A percentile compares a stretch with the other conserved stretches of the same genome.
Evolutionary conservation across 2,888 invertebrate genomes (phyloP).

Genomic region (Monoplex corrugatus): DNA sequence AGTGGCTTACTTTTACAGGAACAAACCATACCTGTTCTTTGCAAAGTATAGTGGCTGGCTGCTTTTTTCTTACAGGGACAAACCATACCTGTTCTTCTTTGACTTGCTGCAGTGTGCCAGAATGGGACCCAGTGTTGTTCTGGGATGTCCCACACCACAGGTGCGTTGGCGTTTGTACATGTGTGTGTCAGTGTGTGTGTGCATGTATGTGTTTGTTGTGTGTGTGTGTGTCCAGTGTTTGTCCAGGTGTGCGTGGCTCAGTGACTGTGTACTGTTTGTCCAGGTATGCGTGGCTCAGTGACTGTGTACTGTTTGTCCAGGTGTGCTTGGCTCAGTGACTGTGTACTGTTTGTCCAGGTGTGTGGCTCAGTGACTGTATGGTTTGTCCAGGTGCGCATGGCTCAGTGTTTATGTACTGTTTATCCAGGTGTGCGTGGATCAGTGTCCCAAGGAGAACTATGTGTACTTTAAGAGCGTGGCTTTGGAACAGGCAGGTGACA

Average conservation of each 20-base stretch:
- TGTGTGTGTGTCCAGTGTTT: too few species aligned
- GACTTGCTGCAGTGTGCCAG: slow-evolving; percentile 88
- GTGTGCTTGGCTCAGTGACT: not conserved
- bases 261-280: not conserved
- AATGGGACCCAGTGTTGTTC: slow-evolving; percentile 86
- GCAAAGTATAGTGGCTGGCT: too few species aligned
- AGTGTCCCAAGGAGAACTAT: slow-evolving; percentile 85
- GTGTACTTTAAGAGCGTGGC: slow-evolving; percentile 59
- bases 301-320: too few species aligned
- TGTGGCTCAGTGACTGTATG: too few species aligned
- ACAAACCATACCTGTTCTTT: too few species aligned
- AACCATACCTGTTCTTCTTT: slow-evolving; percentile 86
- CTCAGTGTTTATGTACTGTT: not conserved
- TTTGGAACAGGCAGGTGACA: slow-evolving; percentile 57
- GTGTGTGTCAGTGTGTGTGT: not conserved
- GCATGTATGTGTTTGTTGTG: too few species aligned
- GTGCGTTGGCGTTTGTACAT: slow-evolving; percentile 80
- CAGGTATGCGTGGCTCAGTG: too few species aligned
- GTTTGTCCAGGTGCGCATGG: not conserved
- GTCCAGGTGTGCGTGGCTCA: not conserved
- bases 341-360: not conserved
- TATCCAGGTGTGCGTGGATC: slow-evolving; percentile 85
- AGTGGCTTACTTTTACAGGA: too few species aligned
- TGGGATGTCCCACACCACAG: slow-evolving; percentile 92
- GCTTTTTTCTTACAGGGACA: slow-evolving; percentile 71